Evolutionary conservation across 2,113 vertebrate species (phyloP).

Genomic region (Oriolus oriolus): DNA sequence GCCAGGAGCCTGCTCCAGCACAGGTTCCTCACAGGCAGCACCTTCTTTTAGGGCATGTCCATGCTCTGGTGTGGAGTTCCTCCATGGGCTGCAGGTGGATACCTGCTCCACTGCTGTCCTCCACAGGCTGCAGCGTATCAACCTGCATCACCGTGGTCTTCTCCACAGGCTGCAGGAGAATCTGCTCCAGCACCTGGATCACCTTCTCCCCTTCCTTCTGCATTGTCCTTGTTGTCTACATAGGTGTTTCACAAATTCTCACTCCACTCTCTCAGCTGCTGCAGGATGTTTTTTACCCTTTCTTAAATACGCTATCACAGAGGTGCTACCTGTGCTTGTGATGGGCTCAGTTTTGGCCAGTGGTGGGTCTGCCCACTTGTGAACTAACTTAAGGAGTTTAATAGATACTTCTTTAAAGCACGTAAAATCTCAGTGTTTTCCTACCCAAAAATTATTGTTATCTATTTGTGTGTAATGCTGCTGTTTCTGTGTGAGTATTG

Average conservation of each 20-base stretch:
- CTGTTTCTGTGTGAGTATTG: neutral
- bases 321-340: rapidly evolving
- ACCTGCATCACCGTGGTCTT: neutral
- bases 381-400: neutral
- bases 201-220: neutral
- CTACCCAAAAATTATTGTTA: neutral
- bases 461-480: neutral
- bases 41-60: neutral
- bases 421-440: neutral
- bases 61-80: rapidly evolving
- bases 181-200: neutral
- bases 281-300: neutral
- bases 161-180: neutral
- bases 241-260: neutral
- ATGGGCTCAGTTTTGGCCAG: neutral
- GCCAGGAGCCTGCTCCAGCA: neutral
- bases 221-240: no score
- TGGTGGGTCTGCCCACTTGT: neutral
- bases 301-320: neutral
- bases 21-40: neutral
- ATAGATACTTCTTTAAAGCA: neutral
- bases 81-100: neutral
- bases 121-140: neutral
- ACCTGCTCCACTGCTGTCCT: neutral
- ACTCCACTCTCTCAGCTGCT: neutral